Base-by-base conservation (phyloP, 2,888 invertebrate genomes). In the Steinernema carpocapsae region DNA sequence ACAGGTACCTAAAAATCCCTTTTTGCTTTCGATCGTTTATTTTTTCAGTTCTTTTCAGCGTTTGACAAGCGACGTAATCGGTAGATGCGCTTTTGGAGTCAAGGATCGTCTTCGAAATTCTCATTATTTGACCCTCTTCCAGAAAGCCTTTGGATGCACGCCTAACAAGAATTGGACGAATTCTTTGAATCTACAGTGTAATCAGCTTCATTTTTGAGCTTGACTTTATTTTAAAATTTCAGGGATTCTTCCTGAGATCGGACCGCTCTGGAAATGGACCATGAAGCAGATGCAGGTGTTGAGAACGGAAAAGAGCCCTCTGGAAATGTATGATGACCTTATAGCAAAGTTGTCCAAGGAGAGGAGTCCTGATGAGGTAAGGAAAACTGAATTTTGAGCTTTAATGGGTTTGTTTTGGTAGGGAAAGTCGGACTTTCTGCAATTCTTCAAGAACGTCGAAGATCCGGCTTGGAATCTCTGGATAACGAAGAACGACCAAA, bases 1-100 rank as follows among this genome's bases (percentile, higher is more conserved):
- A 64, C 32, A 64, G 64, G 64, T 64, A 64, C 6, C 64, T 17
- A 6, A 64, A 29, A 17, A 1, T 26, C 32, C 32, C 29, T 12
- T 26, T 3, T 32, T 3, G 12, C 29, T 32, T 22, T 64, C 64
- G 32, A 64, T 64, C 52, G 37, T 52, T 19, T 52, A 32, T 14
- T 19, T 32, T 77, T 80, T 59, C 72, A 82, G 82, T 72, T 46
- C 81, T 10, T 82, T 82, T 51, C 82, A 82, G 78, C 80, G 79
- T 32, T 80, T 81, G 43, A 82, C 82, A 0, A 80, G 81, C 6
- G 78, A 79, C 32, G 80, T 82, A 1, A 48, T 82, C 32, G 79
- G 77, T 0, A 71, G 80, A 74, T 82, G 82, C 64, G 81, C 79
- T 12, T 82, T 81, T 70, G 82, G 82, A 17, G 71, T 74, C 29